A percentile compares a stretch with the other conserved stretches of the same genome.
Conservation (phyloP, 2,888 invertebrate species). For the Apamea monoglypha region DNA sequence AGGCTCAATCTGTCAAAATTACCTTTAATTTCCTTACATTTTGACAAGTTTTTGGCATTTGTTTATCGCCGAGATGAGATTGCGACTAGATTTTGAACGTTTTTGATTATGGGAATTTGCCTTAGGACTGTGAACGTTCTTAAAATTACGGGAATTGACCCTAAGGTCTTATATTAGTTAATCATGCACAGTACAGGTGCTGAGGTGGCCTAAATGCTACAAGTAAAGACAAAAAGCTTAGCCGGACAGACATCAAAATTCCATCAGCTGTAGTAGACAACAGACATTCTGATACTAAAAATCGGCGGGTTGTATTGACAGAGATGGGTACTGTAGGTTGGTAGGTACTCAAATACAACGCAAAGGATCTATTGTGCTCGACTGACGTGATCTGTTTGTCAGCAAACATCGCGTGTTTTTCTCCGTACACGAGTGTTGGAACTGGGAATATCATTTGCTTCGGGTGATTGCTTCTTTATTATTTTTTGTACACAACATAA, state of each 20-base stretch:
- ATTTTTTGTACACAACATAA: too few relatives aligned
- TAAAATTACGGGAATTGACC: too few relatives aligned
- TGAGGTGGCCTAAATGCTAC: too few relatives aligned
- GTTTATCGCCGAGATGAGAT: too few relatives aligned
- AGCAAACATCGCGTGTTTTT: constrained; percentile 70
- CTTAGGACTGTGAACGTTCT: too few relatives aligned
- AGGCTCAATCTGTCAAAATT: too few relatives aligned
- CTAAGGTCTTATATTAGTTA: too few relatives aligned
- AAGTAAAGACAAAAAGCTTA: not conserved
- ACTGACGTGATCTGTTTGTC: constrained; percentile 69
- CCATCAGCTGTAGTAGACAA: constrained; percentile 8
- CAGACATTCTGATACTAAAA: constrained; percentile 42
- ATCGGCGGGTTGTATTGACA: constrained; percentile 62
- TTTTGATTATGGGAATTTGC: too few relatives aligned
- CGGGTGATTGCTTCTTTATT: too few relatives aligned
- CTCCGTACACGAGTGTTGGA: constrained; percentile 51
- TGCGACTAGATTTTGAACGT: too few relatives aligned
- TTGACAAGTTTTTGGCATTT: too few relatives aligned
- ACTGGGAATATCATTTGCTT: not conserved
- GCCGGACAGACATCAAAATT: not conserved
- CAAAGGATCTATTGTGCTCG: constrained; percentile 68
- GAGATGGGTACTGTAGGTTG: constrained; percentile 42
- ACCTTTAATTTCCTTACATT: too few relatives aligned
- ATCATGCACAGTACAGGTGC: not conserved
- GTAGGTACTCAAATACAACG: constrained; percentile 58